A percentile compares a stretch with the other conserved stretches of the same genome.
phyloP scores from a whole-genome alignment of 1,140 invertebrate genomes.

The Wiebesia pumilae region DNA sequence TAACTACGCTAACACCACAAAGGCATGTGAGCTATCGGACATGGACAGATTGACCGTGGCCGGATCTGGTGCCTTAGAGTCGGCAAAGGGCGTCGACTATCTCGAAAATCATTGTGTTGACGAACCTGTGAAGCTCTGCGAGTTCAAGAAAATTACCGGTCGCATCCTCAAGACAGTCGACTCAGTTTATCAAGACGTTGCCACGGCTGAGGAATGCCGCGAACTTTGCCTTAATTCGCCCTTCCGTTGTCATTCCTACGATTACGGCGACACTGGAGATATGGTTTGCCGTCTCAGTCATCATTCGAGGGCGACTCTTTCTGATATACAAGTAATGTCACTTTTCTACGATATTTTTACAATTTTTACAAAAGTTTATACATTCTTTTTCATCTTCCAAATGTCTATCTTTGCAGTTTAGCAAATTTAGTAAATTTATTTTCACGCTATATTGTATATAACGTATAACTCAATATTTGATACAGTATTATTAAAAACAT shows the following conservation, averaged over 20 bases:
- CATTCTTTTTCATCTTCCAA: too few species aligned
- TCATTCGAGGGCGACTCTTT: constrained; percentile 90
- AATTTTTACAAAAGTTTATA: too few species aligned
- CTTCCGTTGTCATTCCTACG: constrained; percentile 92
- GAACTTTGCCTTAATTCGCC: constrained; percentile 92
- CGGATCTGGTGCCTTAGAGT: constrained; percentile 83
- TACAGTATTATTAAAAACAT: too few species aligned
- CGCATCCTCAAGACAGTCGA: constrained; percentile 95
- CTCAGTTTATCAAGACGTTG: constrained; percentile 92
- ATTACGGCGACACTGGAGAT: constrained; percentile 94
- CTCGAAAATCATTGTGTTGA: constrained; percentile 93
- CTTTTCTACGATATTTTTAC: too few species aligned
- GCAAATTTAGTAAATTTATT: too few species aligned
- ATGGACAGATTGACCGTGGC: constrained; percentile 92
- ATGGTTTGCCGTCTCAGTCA: constrained; percentile 94
- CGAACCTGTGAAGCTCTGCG: constrained; percentile 92
- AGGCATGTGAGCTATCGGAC: constrained; percentile 90
- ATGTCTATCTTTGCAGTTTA: too few species aligned
- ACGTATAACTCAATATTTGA: too few species aligned
- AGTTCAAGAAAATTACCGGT: constrained; percentile 91
- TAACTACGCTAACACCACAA: constrained; percentile 90
- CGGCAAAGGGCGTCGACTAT: constrained; percentile 85
- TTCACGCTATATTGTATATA: too few species aligned
- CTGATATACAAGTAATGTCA: constrained; percentile 85
- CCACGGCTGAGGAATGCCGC: constrained; percentile 89